Percentiles rank a stretch among this genome's conserved stretches.
phyloP scores from a whole-genome alignment of 23 tunicate species.

The Ciona savignyi region DNA sequence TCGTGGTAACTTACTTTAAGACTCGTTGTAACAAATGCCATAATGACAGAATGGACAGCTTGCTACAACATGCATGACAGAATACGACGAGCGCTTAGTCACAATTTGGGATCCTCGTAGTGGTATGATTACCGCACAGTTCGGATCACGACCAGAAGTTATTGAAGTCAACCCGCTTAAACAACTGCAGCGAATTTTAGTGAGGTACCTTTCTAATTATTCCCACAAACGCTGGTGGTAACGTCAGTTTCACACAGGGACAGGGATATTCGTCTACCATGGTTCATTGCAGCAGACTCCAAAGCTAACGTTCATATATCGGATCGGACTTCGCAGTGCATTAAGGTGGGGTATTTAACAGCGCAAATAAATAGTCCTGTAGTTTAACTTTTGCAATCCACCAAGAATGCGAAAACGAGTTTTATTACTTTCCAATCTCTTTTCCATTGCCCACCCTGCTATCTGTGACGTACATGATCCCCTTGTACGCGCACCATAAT shows the following conservation, averaged over 20 bases:
- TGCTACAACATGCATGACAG: conserved; percentile 80
- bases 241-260: conserved; percentile 24
- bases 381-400: too few species aligned
- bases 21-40: too few species aligned
- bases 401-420: too few species aligned
- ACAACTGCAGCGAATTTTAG: conserved; percentile 47
- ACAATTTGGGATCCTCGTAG: conserved; percentile 78
- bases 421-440: too few species aligned
- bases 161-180: conserved; percentile 75
- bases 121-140: conserved; percentile 60
- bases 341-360: too few species aligned
- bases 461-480: too few species aligned
- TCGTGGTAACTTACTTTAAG: too few species aligned
- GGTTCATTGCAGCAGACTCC: conserved; percentile 77
- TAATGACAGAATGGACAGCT: conserved; percentile 55
- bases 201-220: conserved; percentile 27
- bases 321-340: conserved; percentile 60
- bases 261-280: conserved; percentile 63
- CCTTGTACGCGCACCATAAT: too few species aligned
- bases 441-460: too few species aligned
- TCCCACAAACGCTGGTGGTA: background rate
- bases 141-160: conserved; percentile 71
- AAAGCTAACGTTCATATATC: conserved; percentile 41
- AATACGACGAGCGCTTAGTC: conserved; percentile 38
- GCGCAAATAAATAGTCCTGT: too few species aligned